Base-by-base conservation (phyloP, 2,113 vertebrate genomes). In the Amphilophus citrinellus region DNA sequence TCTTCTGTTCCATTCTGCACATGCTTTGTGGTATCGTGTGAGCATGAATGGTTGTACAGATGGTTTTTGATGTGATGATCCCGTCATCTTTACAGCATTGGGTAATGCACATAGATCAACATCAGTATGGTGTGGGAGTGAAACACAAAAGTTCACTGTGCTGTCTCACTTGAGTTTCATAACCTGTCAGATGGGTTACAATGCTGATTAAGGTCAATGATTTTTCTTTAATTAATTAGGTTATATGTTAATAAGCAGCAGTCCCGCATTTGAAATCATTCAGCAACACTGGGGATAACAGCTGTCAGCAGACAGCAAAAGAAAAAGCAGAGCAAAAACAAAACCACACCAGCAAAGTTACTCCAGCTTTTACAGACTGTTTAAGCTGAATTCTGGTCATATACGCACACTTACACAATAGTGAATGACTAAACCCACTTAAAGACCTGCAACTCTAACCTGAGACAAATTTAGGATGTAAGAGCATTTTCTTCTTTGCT, bases 1-100 rank as follows among this genome's bases (percentile, higher is more conserved):
- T 83, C 56, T 87, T 82, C 59, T 66, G 35, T 83, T 78, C 65
- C 18, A 83, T 91, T 77, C 79, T 85, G 2, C 80, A 71, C 22
- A 18, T 87, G 42, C 53, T 76, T 89, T 63, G 0, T 75, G 61
- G 14, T 27, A 13, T 22, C 65, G 35, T 71, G 35, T 17, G 44
- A 27, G 37, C 22, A 10, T 47, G 65, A 32, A 53, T 71, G 24
- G 24, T 53, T 77, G 71, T 65, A 50, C n/a, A 6, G 44, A 32
- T 68, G 24, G 65, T 68, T 47, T 71, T n/a, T 32, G 18, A 73
- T 53, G 66, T n/a, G 66, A n/a, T 20, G 47, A 73, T 71, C 44
- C 24, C 24, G 24, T 73, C 66, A 32, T 17, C 44, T 73, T 32
- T 32, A 32, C 18, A 32, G 10, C 50, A 15, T 73, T 73, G 27